Evolutionary conservation across 2,113 vertebrate genomes (phyloP).

Genomic region (Sceloporus tristichus): DNA sequence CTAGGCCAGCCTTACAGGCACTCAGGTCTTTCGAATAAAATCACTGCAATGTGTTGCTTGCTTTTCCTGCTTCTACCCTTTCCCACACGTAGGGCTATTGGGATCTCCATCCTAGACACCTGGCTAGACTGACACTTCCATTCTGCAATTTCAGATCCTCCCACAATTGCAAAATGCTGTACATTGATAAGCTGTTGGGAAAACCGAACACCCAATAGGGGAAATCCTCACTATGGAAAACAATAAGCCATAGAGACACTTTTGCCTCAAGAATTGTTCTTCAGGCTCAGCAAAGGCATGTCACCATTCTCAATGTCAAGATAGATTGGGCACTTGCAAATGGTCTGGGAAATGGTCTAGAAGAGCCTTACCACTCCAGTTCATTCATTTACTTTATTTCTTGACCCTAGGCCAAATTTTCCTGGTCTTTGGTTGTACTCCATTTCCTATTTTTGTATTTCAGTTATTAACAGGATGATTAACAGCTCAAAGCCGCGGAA

Average conservation of each 20-base stretch:
- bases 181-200: not conserved
- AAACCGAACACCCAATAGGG: not conserved
- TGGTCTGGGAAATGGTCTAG: not conserved
- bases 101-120: not conserved
- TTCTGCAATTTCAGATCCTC: not conserved
- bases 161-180: not conserved
- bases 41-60: constrained; percentile 52
- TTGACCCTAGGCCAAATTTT: too few relatives aligned
- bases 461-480: too few relatives aligned
- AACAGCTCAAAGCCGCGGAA: too few relatives aligned
- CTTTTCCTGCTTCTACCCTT: not conserved
- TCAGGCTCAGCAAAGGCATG: not conserved
- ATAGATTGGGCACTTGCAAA: not conserved
- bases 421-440: too few relatives aligned
- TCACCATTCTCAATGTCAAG: not conserved
- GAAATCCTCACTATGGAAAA: not conserved
- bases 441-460: too few relatives aligned
- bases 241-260: not conserved
- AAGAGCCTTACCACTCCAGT: not conserved
- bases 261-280: not conserved
- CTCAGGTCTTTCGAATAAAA: constrained; percentile 44
- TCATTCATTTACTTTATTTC: not conserved
- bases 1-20: constrained; percentile 54
- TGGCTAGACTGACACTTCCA: not conserved
- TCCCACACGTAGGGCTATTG: not conserved